Percentiles rank a stretch among this genome's conserved stretches.
phyloP scores from a whole-genome alignment of 2,888 invertebrate species.

The Eugnorisma glareosa region DNA sequence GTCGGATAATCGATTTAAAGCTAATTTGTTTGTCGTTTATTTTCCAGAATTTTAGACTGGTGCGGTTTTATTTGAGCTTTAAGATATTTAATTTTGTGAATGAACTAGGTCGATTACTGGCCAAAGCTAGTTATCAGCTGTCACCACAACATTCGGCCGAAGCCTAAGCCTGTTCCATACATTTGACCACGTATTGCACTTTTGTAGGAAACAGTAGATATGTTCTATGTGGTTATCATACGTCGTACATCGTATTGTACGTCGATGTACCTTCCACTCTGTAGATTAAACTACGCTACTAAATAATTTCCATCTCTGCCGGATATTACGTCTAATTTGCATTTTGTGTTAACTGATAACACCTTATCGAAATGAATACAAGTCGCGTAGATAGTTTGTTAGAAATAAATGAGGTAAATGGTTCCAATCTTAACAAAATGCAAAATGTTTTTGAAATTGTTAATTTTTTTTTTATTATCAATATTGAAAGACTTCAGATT shows the following conservation, averaged over 20 bases:
- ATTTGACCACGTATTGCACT: neutral
- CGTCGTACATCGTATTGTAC: neutral
- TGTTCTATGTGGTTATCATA: too few relatives aligned
- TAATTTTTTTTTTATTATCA: neutral
- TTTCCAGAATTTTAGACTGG: conserved; percentile 11
- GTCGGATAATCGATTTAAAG: conserved; percentile 33
- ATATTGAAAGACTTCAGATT: neutral
- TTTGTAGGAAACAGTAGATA: neutral
- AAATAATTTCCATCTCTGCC: neutral
- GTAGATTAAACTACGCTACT: neutral
- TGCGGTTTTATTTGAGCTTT: too few relatives aligned
- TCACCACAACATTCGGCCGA: neutral
- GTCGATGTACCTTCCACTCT: neutral
- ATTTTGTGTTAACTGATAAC: conserved; percentile 34
- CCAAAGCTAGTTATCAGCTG: neutral
- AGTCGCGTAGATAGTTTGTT: conserved; percentile 14
- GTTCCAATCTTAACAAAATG: neutral
- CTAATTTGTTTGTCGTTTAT: neutral
- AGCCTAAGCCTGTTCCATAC: neutral
- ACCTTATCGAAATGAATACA: conserved; percentile 25
- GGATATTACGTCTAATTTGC: conserved; percentile 34
- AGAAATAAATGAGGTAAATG: neutral
- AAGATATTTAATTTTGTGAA: too few relatives aligned
- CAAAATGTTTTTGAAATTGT: neutral
- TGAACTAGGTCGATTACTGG: neutral